phyloP scores from a whole-genome alignment of 2,888 invertebrate species.

The Seladonia tumulorum region DNA sequence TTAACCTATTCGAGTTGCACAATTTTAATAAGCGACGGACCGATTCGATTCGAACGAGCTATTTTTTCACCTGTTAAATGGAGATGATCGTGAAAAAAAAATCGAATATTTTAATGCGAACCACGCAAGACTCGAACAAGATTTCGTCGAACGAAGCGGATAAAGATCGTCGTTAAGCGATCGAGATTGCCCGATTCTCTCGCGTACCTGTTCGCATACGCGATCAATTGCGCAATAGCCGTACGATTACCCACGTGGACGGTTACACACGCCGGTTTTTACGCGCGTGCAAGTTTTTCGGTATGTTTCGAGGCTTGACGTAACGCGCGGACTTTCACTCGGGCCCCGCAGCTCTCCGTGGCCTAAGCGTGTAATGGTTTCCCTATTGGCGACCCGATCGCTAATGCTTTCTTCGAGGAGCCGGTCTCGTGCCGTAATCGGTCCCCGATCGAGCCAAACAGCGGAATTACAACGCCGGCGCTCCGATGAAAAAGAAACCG shows the following conservation, averaged over 20 bases:
- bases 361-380: constrained; percentile 45
- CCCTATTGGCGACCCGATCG: constrained; percentile 30
- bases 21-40: too few relatives aligned
- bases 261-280: constrained; percentile 40
- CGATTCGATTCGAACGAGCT: too few relatives aligned
- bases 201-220: constrained; percentile 26
- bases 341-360: constrained; percentile 3
- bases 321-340: constrained; percentile 64
- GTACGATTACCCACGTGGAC: constrained; percentile 44
- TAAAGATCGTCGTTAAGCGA: background rate
- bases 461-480: background rate
- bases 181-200: background rate
- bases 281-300: constrained; percentile 49
- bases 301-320: constrained; percentile 32
- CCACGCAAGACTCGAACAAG: too few relatives aligned
- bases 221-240: constrained; percentile 37
- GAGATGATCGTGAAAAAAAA: too few relatives aligned
- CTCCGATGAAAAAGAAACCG: background rate
- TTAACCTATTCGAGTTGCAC: too few relatives aligned
- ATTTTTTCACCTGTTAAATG: too few relatives aligned
- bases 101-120: background rate
- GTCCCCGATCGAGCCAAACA: background rate
- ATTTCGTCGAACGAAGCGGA: background rate
- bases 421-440: background rate
- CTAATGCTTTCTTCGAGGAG: constrained; percentile 52